Percentiles rank a stretch among this genome's conserved stretches.
Conservation (phyloP, 2,797 vertebrate species). For the Xyrichtys novacula region DNA sequence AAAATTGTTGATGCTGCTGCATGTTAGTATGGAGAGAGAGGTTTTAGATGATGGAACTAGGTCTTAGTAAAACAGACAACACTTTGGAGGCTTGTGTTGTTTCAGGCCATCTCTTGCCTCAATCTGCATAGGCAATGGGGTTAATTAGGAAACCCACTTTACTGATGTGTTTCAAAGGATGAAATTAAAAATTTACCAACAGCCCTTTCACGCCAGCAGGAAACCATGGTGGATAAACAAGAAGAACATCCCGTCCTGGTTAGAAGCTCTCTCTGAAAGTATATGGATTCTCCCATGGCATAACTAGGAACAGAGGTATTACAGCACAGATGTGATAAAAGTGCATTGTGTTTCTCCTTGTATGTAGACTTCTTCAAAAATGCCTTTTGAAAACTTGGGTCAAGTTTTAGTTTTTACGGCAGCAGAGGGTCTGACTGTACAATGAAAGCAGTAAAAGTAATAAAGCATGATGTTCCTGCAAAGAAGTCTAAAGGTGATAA, state of each 20-base stretch:
- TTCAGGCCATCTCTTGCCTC: conserved; percentile 66
- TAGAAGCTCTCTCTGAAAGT: conserved; percentile 62
- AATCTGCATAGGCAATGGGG: conserved; percentile 79
- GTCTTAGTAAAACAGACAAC: conserved; percentile 71
- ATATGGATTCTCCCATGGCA: conserved; percentile 61
- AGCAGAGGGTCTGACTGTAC: conserved; percentile 3
- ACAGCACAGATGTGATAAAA: conserved; percentile 73
- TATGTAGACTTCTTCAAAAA: conserved; percentile 31
- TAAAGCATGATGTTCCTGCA: conserved; percentile 3
- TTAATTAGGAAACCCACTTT: conserved; percentile 83
- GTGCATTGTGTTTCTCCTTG: conserved; percentile 53
- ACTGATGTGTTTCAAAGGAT: conserved; percentile 82
- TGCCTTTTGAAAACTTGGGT: conserved; percentile 33
- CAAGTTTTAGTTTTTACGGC: conserved; percentile 47
- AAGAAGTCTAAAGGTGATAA: conserved; percentile 18
- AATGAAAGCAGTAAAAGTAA: conserved; percentile 20
- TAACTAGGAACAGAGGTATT: conserved; percentile 61
- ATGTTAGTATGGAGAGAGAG: conserved; percentile 17
- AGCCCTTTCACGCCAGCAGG: conserved; percentile 70
- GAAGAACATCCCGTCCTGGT: conserved; percentile 70
- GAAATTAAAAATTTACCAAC: conserved; percentile 80
- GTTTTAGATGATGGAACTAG: conserved; percentile 62
- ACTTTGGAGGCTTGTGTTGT: conserved; percentile 66
- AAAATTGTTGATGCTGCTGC: conserved; percentile 9
- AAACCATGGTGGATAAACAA: conserved; percentile 72